Conservation (phyloP, 2,113 vertebrate species). For the Entelurus aequoreus region DNA sequence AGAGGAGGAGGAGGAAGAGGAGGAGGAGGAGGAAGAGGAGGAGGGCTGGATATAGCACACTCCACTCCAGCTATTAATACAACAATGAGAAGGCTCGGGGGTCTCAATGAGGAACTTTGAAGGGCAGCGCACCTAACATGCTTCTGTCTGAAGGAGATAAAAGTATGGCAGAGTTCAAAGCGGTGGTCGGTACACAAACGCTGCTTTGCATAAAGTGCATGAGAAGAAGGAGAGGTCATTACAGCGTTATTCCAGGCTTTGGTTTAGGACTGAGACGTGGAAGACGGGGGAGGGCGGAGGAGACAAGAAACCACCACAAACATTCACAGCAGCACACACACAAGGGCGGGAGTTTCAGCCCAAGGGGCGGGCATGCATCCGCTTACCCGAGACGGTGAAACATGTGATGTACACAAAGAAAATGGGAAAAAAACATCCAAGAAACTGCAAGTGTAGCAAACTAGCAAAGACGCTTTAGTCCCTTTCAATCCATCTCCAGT, state of each 20-base stretch:
- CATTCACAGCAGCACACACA: background rate
- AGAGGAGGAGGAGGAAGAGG: background rate
- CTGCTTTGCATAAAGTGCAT: conserved; percentile 59
- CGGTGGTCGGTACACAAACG: conserved; percentile 2
- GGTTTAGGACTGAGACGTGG: conserved; percentile 53
- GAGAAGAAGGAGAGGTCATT: conserved; percentile 44
- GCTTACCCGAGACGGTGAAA: too few species aligned
- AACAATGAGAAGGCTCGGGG: conserved; percentile 50
- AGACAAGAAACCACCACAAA: background rate
- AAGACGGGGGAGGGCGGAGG: conserved; percentile 37
- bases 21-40: conserved; percentile 21
- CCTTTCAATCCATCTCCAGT: too few species aligned
- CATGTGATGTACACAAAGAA: too few species aligned
- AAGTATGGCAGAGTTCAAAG: conserved; percentile 48
- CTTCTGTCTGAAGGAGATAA: conserved; percentile 1
- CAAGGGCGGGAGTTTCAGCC: too few species aligned
- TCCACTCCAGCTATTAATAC: conserved; percentile 72
- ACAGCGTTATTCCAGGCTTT: conserved; percentile 57
- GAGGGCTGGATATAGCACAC: conserved; percentile 67
- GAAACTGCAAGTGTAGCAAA: too few species aligned
- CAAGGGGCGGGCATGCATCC: too few species aligned
- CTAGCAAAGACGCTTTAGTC: too few species aligned
- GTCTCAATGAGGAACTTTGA: too few species aligned
- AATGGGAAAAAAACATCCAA: too few species aligned
- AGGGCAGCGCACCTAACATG: too few species aligned